A percentile compares a stretch with the other conserved stretches of the same genome.
Evolutionary conservation across 1,140 invertebrate species (phyloP).

Genomic region (Listronotus bonariensis): DNA sequence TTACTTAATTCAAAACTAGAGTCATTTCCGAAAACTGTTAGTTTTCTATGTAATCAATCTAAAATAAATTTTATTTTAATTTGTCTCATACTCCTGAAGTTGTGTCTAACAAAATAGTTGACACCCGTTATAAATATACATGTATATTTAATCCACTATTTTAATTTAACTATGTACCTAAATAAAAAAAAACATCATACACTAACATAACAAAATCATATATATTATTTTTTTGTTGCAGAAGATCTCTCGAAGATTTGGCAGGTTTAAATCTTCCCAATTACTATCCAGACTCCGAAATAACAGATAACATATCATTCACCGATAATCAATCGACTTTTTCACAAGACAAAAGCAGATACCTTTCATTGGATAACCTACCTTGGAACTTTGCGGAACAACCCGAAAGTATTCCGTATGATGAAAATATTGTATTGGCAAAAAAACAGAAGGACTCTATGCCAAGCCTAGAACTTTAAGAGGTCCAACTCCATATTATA

Average conservation of each 20-base stretch:
- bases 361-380: constrained; percentile 39
- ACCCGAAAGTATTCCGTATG: constrained; percentile 49
- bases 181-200: too few relatives aligned
- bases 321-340: constrained; percentile 52
- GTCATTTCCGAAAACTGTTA: too few relatives aligned
- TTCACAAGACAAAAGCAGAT: constrained; percentile 30
- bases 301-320: constrained; percentile 51
- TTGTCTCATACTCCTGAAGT: too few relatives aligned
- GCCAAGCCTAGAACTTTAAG: constrained; percentile 49
- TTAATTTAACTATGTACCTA: too few relatives aligned
- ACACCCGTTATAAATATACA: too few relatives aligned
- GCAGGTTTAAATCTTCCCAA: constrained; percentile 52
- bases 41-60: too few relatives aligned
- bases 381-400: constrained; percentile 28
- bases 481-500: constrained; percentile 45
- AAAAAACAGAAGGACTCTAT: constrained; percentile 43
- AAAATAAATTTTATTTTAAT: too few relatives aligned
- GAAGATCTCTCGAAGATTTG: constrained; percentile 40
- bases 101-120: too few relatives aligned
- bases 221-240: constrained; percentile 15
- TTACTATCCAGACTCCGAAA: constrained; percentile 57
- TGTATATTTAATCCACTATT: too few relatives aligned
- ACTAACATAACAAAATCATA: too few relatives aligned
- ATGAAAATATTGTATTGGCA: constrained; percentile 52
- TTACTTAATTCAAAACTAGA: too few relatives aligned